Conservation (phyloP, 2,797 vertebrate genomes). For the Enteromius unitaeniatus region DNA sequence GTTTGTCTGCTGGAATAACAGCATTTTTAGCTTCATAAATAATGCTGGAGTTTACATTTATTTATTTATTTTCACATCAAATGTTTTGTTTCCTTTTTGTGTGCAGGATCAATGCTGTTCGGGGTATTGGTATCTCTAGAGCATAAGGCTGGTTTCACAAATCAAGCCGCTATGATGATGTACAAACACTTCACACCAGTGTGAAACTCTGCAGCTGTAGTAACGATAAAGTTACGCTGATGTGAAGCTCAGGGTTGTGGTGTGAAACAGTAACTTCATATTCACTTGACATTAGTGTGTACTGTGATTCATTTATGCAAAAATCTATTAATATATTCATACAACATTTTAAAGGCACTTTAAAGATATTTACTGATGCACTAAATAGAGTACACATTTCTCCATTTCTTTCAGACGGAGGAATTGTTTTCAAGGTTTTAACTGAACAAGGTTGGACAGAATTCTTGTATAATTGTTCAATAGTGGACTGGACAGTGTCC, state of each 20-base stretch:
- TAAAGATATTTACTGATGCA: background rate
- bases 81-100: conserved; percentile 28
- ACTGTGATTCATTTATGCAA: no score
- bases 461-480: background rate
- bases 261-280: no score
- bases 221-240: no score
- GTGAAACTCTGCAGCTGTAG: background rate
- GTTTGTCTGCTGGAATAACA: conserved; percentile 11
- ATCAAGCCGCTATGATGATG: background rate
- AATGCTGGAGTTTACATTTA: conserved; percentile 8
- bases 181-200: background rate
- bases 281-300: no score
- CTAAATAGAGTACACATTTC: background rate
- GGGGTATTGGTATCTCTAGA: no score
- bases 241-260: no score
- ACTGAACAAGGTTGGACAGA: background rate
- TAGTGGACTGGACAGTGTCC: background rate
- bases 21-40: conserved; percentile 16
- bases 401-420: background rate
- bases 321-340: no score
- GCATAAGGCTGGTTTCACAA: background rate
- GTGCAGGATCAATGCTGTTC: background rate
- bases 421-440: background rate
- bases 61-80: background rate
- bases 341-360: no score